Evolutionary conservation across 2,888 invertebrate genomes (phyloP).

Genomic region (Helobdella robusta): DNA sequence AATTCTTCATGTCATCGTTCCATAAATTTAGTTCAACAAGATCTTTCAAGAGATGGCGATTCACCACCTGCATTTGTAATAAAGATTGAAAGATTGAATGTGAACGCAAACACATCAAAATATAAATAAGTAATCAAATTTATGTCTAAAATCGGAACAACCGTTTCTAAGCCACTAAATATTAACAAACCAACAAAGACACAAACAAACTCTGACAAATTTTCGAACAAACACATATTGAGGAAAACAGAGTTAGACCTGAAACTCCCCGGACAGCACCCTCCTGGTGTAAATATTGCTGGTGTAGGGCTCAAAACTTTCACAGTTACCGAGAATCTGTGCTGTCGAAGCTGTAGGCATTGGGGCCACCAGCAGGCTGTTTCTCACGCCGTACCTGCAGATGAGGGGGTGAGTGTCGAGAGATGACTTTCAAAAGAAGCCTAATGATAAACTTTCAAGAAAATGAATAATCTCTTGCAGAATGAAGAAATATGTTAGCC

Average conservation of each 20-base stretch:
- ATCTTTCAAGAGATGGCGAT: conserved; percentile 86
- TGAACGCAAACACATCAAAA: neutral
- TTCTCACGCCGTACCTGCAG: conserved; percentile 74
- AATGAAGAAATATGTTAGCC: too few relatives aligned
- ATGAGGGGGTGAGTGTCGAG: too few relatives aligned
- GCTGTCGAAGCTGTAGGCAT: conserved; percentile 99
- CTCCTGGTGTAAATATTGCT: conserved; percentile 89
- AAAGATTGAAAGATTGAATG: too few relatives aligned
- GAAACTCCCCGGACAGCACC: conserved; percentile 88
- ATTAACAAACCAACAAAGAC: too few relatives aligned
- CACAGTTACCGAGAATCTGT: conserved; percentile 96
- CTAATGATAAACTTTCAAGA: too few relatives aligned
- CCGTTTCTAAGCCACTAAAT: too few relatives aligned
- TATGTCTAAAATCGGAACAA: too few relatives aligned
- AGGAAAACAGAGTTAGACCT: conserved; percentile 42
- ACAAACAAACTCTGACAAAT: neutral
- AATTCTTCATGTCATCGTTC: conserved; percentile 90
- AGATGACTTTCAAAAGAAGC: too few relatives aligned
- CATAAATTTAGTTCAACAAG: conserved; percentile 80
- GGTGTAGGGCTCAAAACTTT: conserved; percentile 94
- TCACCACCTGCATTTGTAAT: conserved; percentile 78
- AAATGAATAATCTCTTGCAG: too few relatives aligned
- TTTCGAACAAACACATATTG: neutral
- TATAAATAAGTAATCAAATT: too few relatives aligned
- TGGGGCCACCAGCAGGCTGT: conserved; percentile 83